Percentiles rank a stretch among this genome's conserved stretches.
phyloP scores from a whole-genome alignment of 2,113 vertebrate species.

The Albula glossodonta region DNA sequence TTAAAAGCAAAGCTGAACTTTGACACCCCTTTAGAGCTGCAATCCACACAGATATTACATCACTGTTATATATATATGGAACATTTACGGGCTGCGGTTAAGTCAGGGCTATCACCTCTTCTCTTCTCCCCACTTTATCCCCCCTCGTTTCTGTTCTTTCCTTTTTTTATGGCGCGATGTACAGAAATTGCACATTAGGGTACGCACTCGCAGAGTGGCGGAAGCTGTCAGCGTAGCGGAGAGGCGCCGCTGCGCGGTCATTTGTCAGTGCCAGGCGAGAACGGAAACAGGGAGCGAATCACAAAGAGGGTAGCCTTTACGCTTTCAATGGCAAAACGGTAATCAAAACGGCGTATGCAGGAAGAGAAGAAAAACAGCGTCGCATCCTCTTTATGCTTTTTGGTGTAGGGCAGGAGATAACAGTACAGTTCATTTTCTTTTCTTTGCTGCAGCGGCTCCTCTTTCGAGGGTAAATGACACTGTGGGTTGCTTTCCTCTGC shows the following conservation, averaged over 20 bases:
- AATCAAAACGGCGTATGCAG: not conserved
- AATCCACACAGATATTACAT: not conserved
- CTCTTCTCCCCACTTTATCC: not conserved
- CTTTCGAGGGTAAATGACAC: not conserved
- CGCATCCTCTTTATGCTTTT: not conserved
- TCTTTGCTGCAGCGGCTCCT: not conserved
- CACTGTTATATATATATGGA: not conserved
- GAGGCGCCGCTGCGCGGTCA: slow-evolving; percentile 12
- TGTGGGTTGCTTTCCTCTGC: not conserved
- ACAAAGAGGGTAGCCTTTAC: not conserved
- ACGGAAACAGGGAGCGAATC: not conserved
- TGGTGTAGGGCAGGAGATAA: not conserved
- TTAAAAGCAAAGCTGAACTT: slow-evolving; percentile 22
- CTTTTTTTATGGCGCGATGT: not conserved
- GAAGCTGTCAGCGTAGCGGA: slow-evolving; percentile 21
- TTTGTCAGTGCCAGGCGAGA: slow-evolving; percentile 29
- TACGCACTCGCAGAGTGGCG: not conserved
- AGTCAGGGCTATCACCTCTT: slow-evolving; percentile 37
- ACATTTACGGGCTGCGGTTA: slow-evolving; percentile 23
- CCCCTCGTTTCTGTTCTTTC: too few species aligned
- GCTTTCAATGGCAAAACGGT: not conserved
- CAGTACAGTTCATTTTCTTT: not conserved
- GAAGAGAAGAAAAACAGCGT: not conserved
- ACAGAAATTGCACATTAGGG: slow-evolving; percentile 19
- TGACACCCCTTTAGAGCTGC: slow-evolving; percentile 20